Percentiles rank a stretch among this genome's conserved stretches.
Evolutionary conservation across 2,113 vertebrate genomes (phyloP).

Genomic region (Oreochromis spilurus): DNA sequence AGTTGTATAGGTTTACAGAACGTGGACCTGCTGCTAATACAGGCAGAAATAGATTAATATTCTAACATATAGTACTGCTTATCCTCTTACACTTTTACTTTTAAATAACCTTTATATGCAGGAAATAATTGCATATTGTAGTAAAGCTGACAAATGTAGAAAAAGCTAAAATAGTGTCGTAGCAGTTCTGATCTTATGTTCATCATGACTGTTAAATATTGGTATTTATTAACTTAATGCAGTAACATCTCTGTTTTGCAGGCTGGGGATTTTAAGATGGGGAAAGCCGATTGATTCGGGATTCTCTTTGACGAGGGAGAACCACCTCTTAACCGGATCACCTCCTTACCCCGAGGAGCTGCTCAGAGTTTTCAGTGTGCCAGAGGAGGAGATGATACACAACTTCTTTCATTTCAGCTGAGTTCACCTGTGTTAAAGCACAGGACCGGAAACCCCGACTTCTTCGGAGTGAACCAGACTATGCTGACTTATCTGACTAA

Average conservation of each 20-base stretch:
- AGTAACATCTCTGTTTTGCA: not conserved
- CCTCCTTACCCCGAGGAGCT: not conserved
- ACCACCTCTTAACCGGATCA: not conserved
- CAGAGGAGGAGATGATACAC: not conserved
- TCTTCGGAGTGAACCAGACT: not conserved
- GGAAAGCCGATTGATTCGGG: not conserved
- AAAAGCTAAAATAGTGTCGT: not conserved
- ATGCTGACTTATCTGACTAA: not conserved
- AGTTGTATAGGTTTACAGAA: not conserved
- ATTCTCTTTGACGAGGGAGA: not conserved
- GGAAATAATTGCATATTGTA: not conserved
- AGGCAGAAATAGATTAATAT: not conserved
- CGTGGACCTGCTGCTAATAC: not conserved
- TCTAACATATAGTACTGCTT: not conserved
- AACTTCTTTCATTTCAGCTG: not conserved
- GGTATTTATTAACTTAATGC: not conserved
- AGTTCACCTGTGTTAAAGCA: not conserved
- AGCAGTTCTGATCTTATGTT: not conserved
- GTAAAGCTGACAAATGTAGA: not conserved
- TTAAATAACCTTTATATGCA: not conserved
- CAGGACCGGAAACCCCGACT: not conserved
- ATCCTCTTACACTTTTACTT: not conserved
- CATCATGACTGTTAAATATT: not conserved
- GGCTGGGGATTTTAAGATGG: not conserved
- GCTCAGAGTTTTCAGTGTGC: not conserved